Conservation (phyloP, 1,140 invertebrate genomes). For the Temnothorax nylanderi region DNA sequence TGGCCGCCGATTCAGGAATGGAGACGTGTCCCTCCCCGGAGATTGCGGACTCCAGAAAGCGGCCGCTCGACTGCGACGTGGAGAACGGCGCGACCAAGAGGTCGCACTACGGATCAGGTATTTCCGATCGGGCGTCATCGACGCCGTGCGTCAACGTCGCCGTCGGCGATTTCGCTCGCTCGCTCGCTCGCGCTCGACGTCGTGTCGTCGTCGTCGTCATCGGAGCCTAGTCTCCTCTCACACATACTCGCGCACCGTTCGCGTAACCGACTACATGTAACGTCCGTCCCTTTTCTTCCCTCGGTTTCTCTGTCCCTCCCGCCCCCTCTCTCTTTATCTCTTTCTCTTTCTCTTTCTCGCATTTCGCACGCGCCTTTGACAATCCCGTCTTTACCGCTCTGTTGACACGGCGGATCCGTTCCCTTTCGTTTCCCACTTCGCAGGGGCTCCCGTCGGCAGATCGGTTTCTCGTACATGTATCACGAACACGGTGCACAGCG, state of each 20-base stretch:
- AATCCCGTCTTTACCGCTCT: conserved; percentile 58
- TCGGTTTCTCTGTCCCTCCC: background rate
- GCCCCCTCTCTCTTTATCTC: conserved; percentile 8
- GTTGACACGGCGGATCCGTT: conserved; percentile 66
- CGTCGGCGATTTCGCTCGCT: background rate
- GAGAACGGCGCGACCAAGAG: conserved; percentile 95
- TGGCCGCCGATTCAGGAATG: conserved; percentile 93
- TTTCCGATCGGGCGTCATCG: conserved; percentile 75
- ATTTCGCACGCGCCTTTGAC: conserved; percentile 59
- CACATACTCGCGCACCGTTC: conserved; percentile 21
- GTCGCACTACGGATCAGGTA: conserved; percentile 95
- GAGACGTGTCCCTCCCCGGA: conserved; percentile 93
- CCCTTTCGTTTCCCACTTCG: conserved; percentile 72
- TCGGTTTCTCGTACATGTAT: conserved; percentile 11
- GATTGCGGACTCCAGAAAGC: conserved; percentile 93
- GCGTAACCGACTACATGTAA: background rate
- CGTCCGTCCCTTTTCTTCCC: background rate
- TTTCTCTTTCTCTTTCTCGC: conserved; percentile 16
- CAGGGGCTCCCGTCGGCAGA: background rate
- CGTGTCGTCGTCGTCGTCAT: background rate
- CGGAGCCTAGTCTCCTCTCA: conserved; percentile 26
- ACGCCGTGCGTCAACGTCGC: conserved; percentile 43
- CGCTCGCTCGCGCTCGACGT: background rate
- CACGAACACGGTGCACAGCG: conserved; percentile 59
- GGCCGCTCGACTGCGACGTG: conserved; percentile 93